These are phyloP conservation scores for Aporophyla nigra DNA, from an alignment of 2,888 invertebrate genomes.

Conservation along the genomic window DNA sequence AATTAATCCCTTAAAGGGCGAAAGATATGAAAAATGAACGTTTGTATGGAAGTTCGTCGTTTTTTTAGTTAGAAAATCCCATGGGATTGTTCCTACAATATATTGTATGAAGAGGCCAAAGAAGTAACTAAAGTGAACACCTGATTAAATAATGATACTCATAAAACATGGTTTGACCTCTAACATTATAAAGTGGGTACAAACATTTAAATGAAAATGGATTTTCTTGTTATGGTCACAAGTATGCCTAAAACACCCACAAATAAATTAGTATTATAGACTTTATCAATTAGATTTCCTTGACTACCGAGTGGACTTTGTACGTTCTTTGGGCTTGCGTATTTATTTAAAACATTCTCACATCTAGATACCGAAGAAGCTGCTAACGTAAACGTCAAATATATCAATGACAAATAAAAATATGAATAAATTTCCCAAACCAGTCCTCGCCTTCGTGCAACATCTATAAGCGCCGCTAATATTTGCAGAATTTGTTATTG, in stretches of 20 bases:
- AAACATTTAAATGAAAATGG: not conserved
- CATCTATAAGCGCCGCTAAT: slow-evolving; percentile 36
- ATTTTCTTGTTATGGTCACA: not conserved
- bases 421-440: slow-evolving; percentile 21
- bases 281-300: slow-evolving; percentile 8
- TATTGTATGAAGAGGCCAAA: not conserved
- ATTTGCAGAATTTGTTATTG: slow-evolving; percentile 22
- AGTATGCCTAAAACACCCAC: not conserved
- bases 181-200: not conserved
- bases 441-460: not conserved
- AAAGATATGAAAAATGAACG: not conserved
- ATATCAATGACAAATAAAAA: slow-evolving; percentile 36
- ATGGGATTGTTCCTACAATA: not conserved
- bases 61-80: not conserved
- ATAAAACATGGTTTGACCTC: not conserved
- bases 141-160: not conserved
- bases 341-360: slow-evolving; percentile 24
- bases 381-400: slow-evolving; percentile 31
- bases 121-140: not conserved
- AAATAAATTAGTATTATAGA: slow-evolving; percentile 19
- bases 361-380: not conserved
- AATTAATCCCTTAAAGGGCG: not conserved
- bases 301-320: not conserved
- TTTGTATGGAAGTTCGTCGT: not conserved
- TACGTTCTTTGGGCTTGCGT: slow-evolving; percentile 10